Evolutionary conservation across 2,888 invertebrate genomes (phyloP).

Genomic region (Ernsta delagoae): DNA sequence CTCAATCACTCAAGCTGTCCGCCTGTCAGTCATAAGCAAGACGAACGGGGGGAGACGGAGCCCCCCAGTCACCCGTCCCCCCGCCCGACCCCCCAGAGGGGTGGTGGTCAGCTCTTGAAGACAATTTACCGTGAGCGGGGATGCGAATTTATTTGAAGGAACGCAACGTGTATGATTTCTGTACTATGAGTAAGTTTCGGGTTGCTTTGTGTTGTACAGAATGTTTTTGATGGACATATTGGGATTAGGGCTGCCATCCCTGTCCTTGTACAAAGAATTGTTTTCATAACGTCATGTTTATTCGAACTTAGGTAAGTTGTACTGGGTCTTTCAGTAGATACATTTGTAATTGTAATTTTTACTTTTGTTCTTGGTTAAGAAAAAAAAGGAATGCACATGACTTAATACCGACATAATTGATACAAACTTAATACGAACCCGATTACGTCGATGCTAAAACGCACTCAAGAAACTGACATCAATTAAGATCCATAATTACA

Average conservation of each 20-base stretch:
- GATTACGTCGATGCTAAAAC: no score
- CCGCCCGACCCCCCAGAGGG: constrained; percentile 56
- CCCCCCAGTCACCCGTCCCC: constrained; percentile 57
- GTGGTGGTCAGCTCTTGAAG: constrained; percentile 82
- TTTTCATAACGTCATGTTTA: not conserved
- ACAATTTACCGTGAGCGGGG: constrained; percentile 81
- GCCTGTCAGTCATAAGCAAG: constrained; percentile 84
- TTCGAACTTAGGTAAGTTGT: no score
- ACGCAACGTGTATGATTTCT: constrained; percentile 34
- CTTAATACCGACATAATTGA: no score
- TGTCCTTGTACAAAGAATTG: not conserved
- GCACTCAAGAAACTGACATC: no score
- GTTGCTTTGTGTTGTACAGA: constrained; percentile 23
- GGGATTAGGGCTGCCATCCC: constrained; percentile 20
- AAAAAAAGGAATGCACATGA: no score
- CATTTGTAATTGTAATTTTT: no score
- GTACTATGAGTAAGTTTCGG: constrained; percentile 22
- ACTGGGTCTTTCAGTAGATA: no score
- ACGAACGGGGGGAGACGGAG: constrained; percentile 79
- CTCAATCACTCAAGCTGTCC: constrained; percentile 84
- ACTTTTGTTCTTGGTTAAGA: no score
- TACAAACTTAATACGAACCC: no score
- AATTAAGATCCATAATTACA: no score
- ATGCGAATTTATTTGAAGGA: constrained; percentile 76
- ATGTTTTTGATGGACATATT: constrained; percentile 28